Percentiles rank a stretch among this genome's conserved stretches.
Evolutionary conservation across 2,888 invertebrate genomes (phyloP).

Genomic region (Agriopis marginaria): DNA sequence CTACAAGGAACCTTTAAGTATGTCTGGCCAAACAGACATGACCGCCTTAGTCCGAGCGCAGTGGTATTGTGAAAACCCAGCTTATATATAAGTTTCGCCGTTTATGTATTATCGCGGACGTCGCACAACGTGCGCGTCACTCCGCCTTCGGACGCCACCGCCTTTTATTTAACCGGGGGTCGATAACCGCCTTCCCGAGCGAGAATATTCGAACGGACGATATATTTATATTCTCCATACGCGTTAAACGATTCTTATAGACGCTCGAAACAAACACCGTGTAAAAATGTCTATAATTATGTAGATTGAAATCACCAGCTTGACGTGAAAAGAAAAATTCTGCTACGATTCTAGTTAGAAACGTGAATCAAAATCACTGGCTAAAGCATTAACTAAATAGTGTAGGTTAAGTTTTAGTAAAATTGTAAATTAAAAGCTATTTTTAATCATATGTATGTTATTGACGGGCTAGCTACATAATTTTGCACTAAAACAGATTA

Average conservation of each 20-base stretch:
- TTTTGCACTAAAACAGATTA: slow-evolving; percentile 17
- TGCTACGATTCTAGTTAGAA: not conserved
- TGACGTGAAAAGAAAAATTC: not conserved
- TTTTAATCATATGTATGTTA: slow-evolving; percentile 5
- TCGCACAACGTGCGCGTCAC: slow-evolving; percentile 20
- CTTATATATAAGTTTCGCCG: slow-evolving; percentile 13
- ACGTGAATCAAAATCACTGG: slow-evolving; percentile 1
- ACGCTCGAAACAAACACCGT: slow-evolving; percentile 8
- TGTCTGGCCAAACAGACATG: not conserved
- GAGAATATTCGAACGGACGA: slow-evolving; percentile 17
- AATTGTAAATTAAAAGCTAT: slow-evolving; percentile 25
- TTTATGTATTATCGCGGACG: slow-evolving; percentile 26
- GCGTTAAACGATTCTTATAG: slow-evolving; percentile 10
- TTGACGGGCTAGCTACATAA: slow-evolving; percentile 23
- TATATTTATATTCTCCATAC: slow-evolving; percentile 22
- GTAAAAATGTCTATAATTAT: not conserved
- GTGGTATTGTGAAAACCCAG: not conserved
- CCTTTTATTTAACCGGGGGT: slow-evolving; percentile 22
- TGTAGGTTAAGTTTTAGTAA: slow-evolving; percentile 10
- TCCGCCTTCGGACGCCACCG: slow-evolving; percentile 33
- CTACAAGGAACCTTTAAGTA: not conserved
- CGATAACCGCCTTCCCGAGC: slow-evolving; percentile 19
- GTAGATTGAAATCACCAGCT: slow-evolving; percentile 7
- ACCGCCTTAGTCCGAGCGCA: not conserved
- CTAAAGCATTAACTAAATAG: slow-evolving; percentile 5